Evolutionary conservation across 64 coral and sea anemone genomes (phyloP), one percentile per base, ranked within the genome.

Genomic region (Dendrophyllia cribrosa): DNA sequence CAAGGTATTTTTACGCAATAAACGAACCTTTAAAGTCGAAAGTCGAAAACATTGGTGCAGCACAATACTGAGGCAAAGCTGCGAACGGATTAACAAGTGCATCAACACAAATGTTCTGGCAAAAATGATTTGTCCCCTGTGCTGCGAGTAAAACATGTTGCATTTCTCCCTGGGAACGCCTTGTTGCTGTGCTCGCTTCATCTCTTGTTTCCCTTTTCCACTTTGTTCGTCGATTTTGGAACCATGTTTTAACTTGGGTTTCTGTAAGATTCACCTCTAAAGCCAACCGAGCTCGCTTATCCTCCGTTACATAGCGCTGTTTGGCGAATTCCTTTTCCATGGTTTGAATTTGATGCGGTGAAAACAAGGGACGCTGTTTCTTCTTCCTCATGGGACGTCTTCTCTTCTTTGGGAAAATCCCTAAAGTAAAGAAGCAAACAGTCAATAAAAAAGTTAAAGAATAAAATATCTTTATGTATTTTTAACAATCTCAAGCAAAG

Each of bases 181-280:
- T 76, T 7, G 12, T 7, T 56, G 53, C 12, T 7, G 53, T 12
- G 12, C 12, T 88, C 9, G 92, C 88, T 75, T 96, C 90, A 70
- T 96, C 94, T 74, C 83, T 96, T 22, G 81, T 87, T 78, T 92
- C 94, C 70, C 92, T 96, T 55, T 90, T 90, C 94, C 94, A 96
- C 79, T 96, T 96, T 50, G 94, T 96, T 83, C 94, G 44, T 74
- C 94, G 87, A 66, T 96, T 96, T 77, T 96, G 94, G 71, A 91
- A 96, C 94, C 94, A 96, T 2, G 89, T 96, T 89, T 96, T 92
- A 3, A 96, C 94, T 82, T 96, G 94, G 15, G 89, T 92, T 96
- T 96, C 89, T 74, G 94, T 96, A 51, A 96, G 59, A 43, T 89
- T 89, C 12, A 96, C 56, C 6, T 96, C 94, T 84, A 70, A 88